Percentiles rank a stretch among this genome's conserved stretches.
Conservation (phyloP, 1,140 invertebrate species). For the Drosophila rhopaloa region DNA sequence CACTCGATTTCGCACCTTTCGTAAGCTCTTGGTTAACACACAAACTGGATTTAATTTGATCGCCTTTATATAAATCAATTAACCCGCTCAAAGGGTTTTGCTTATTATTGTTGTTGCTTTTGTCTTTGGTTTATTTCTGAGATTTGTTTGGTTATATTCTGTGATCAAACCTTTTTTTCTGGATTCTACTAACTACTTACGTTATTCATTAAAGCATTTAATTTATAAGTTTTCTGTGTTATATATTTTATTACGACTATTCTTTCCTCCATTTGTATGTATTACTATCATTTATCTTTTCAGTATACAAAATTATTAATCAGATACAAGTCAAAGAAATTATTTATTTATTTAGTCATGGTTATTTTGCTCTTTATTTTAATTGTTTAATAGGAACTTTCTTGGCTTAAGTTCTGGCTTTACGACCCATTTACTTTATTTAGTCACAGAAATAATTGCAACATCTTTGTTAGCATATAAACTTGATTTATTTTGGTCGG, state of each 20-base stretch:
- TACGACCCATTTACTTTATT: not conserved
- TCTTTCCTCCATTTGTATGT: too few species aligned
- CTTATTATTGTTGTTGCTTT: not conserved
- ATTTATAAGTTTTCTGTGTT: too few species aligned
- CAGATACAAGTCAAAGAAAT: too few species aligned
- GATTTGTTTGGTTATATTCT: not conserved
- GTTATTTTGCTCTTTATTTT: too few species aligned
- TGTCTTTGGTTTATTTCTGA: not conserved
- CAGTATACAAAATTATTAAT: too few species aligned
- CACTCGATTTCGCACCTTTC: conserved; percentile 8
- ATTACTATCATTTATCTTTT: too few species aligned
- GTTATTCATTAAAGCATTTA: too few species aligned
- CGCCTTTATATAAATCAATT: conserved; percentile 13
- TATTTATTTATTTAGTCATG: too few species aligned
- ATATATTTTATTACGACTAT: too few species aligned
- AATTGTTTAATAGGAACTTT: not conserved
- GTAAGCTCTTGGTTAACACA: conserved; percentile 6
- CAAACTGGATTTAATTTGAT: conserved; percentile 20
- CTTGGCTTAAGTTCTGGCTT: not conserved
- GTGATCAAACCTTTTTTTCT: not conserved
- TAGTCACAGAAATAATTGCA: not conserved
- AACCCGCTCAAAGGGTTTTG: not conserved
- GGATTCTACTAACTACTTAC: too few species aligned
- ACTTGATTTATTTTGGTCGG: not conserved
- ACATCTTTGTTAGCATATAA: too few species aligned